Conservation (phyloP, 1,140 invertebrate species). For the Drosophila arawakana region DNA sequence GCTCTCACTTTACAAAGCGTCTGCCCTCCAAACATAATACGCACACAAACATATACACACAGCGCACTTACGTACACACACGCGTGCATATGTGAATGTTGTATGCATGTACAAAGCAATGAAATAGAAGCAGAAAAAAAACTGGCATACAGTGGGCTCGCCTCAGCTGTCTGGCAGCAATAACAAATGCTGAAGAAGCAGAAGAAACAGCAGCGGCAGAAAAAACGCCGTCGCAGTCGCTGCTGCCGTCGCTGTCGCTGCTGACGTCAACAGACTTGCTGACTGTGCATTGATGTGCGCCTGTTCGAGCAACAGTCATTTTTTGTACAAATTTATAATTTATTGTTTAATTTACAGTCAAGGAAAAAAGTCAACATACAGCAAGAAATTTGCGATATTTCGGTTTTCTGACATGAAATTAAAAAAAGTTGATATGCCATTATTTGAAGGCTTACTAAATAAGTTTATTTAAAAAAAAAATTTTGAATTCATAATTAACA, state of each 20-base stretch:
- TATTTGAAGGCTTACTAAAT: too few relatives aligned
- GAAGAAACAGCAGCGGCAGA: slow-evolving; percentile 19
- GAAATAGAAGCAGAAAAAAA: slow-evolving; percentile 55
- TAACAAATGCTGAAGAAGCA: slow-evolving; percentile 17
- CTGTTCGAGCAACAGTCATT: slow-evolving; percentile 76
- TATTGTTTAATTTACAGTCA: slow-evolving; percentile 84
- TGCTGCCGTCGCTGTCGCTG: slow-evolving; percentile 17
- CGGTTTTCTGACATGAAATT: too few relatives aligned
- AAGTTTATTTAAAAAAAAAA: too few relatives aligned
- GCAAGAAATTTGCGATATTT: too few relatives aligned
- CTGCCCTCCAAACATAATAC: slow-evolving; percentile 13
- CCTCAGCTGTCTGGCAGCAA: slow-evolving; percentile 35
- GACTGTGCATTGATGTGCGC: slow-evolving; percentile 58
- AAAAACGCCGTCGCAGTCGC: slow-evolving; percentile 14
- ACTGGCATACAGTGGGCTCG: slow-evolving; percentile 59
- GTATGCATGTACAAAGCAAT: slow-evolving; percentile 23
- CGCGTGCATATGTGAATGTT: neutral
- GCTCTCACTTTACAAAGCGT: slow-evolving; percentile 26
- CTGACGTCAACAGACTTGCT: slow-evolving; percentile 3
- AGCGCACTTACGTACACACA: slow-evolving; percentile 14
- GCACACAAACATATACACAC: neutral
- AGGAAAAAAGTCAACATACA: too few relatives aligned
- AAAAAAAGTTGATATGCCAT: too few relatives aligned
- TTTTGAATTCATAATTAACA: too few relatives aligned
- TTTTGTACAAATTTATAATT: slow-evolving; percentile 84